phyloP scores from a whole-genome alignment of 2,888 invertebrate genomes.

The Ophioninae sp. region DNA sequence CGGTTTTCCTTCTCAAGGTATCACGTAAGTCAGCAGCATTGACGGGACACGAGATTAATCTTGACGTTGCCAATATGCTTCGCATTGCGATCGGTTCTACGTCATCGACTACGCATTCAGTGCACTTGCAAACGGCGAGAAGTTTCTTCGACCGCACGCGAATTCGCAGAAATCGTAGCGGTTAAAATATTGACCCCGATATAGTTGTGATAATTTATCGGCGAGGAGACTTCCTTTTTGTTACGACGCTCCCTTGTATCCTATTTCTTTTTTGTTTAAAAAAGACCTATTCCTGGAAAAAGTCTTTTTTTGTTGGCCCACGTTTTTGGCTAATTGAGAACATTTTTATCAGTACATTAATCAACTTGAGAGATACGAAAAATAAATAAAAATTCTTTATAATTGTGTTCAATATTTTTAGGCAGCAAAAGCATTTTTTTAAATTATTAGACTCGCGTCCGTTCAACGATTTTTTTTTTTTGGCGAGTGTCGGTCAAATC shows the following conservation, averaged over 20 bases:
- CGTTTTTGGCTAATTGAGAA: not conserved
- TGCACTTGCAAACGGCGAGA: constrained; percentile 8
- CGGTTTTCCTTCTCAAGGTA: constrained; percentile 40
- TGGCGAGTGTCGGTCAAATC: not conserved
- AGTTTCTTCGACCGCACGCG: constrained; percentile 20
- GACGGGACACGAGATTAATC: constrained; percentile 63
- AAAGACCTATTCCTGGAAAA: not conserved
- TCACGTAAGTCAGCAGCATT: constrained; percentile 40
- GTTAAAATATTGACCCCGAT: constrained; percentile 32
- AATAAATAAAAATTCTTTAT: not conserved
- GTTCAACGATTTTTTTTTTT: not conserved
- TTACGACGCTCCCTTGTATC: not conserved
- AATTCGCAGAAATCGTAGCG: constrained; percentile 54
- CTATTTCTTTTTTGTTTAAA: not conserved
- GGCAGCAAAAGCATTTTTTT: not conserved
- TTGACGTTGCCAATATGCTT: constrained; percentile 62
- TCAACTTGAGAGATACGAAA: not conserved
- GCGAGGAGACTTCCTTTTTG: not conserved
- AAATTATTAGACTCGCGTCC: not conserved
- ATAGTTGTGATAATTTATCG: constrained; percentile 43
- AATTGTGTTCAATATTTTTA: not conserved
- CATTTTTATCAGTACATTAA: not conserved
- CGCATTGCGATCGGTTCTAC: constrained; percentile 55
- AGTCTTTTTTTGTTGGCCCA: not conserved
- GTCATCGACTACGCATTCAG: constrained; percentile 51